Evolutionary conservation across 2,113 vertebrate genomes (phyloP), one percentile per base, ranked within the genome.

Genomic region (Genyomyrus donnyi): DNA sequence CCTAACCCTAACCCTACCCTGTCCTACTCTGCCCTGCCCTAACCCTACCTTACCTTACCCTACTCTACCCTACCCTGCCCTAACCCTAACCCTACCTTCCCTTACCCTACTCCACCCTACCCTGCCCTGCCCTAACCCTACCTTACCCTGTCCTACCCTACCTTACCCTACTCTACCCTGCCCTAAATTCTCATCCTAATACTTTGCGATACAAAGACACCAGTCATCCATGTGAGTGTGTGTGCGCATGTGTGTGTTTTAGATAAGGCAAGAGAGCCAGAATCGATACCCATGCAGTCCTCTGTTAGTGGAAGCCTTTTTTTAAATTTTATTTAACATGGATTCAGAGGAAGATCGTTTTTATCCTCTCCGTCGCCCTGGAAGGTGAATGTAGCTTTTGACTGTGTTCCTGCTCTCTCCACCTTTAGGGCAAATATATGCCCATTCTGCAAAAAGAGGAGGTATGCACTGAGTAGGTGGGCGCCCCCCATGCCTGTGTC

Each of bases 391-490:
- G 48, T 49, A 90, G 39, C 13, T 17, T 62, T 58, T 90, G 49
- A 84, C 24, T 70, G 46, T 91, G 70, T 42, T 89, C 46, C 88
- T 74, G 84, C 89, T 92, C 77, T 89, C 62, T 92, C 88, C 90
- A 89, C 90, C 91, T 92, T 89, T 91, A 93, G 92, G 92, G 89
- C 91, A 90, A 90, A 89, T 91, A 91, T 90, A 90, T 93, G 93
- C 91, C 92, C 91, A 88, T 92, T 89, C 92, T 93, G 93, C 92
- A 91, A 90, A 92, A 92, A 90, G 90, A 92, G 62, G 89, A 93
- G 93, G 92, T 93, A 92, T 84, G 90, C 89, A 91, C 88, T 88
- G 91, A 90, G 39, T 87, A 52, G 62, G 39, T 53, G 86, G n/a
- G 46, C 87, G 52, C 31, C 90, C 35, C 31, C 3, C 24, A 7